Conservation (phyloP, 2,113 vertebrate species). For the Sula dactylatra region DNA sequence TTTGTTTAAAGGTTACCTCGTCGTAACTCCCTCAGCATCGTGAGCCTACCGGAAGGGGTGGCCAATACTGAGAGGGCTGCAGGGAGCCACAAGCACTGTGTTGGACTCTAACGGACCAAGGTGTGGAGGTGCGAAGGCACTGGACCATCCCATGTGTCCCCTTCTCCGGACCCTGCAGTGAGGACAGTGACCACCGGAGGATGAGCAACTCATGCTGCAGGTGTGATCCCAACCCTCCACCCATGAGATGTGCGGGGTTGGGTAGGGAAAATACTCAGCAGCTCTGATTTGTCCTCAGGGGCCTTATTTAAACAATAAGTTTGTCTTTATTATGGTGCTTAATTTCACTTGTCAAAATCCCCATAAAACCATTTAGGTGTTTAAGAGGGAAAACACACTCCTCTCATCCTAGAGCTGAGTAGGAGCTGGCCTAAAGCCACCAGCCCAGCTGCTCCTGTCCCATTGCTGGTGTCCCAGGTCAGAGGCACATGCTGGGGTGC, state of each 20-base stretch:
- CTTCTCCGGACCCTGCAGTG: accelerated
- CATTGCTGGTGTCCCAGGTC: accelerated
- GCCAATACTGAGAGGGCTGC: accelerated
- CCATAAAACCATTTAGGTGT: background rate
- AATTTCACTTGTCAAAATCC: constrained; percentile 30
- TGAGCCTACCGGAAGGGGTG: background rate
- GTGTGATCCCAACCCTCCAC: background rate
- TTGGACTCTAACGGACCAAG: accelerated
- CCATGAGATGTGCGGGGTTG: accelerated
- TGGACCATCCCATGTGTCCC: background rate
- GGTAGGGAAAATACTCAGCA: background rate
- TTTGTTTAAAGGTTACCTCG: background rate
- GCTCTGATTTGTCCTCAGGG: background rate
- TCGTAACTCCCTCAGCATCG: accelerated
- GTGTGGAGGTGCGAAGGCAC: accelerated
- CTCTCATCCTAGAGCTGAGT: background rate
- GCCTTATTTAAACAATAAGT: constrained; percentile 40
- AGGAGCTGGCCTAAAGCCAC: background rate
- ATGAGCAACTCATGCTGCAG: background rate
- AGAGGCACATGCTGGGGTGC: background rate
- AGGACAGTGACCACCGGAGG: background rate
- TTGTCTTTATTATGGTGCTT: constrained; percentile 45
- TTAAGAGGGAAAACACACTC: background rate
- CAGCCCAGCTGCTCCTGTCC: background rate
- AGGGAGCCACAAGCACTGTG: accelerated